Evolutionary conservation across 2,113 vertebrate genomes (phyloP).

Genomic region (Coptodon rendalli): DNA sequence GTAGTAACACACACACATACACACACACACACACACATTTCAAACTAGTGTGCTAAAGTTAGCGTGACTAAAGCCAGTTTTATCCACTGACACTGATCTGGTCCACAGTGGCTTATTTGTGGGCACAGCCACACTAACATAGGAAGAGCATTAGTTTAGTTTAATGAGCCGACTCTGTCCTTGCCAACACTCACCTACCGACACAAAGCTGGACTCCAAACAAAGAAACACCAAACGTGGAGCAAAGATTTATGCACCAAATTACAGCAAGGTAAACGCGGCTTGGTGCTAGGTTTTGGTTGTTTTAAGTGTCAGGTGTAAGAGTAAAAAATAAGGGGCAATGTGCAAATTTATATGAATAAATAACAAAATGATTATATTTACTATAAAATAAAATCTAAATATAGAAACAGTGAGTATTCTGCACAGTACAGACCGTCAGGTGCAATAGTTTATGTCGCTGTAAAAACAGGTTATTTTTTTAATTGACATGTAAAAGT

Average conservation of each 20-base stretch:
- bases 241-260: background rate
- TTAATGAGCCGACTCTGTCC: background rate
- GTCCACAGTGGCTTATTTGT: background rate
- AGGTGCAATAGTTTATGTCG: background rate
- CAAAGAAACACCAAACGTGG: accelerated
- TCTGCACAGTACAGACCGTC: accelerated
- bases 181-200: background rate
- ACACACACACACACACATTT: background rate
- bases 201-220: background rate
- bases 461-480: background rate
- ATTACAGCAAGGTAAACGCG: background rate
- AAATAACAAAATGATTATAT: accelerated
- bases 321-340: background rate
- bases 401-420: background rate
- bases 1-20: background rate
- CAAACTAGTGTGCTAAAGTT: background rate
- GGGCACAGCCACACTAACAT: background rate
- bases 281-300: accelerated
- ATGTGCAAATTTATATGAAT: background rate
- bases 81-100: accelerated
- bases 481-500: background rate
- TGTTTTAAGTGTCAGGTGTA: accelerated
- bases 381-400: background rate
- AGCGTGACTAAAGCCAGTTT: background rate
- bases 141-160: background rate